A percentile compares a stretch with the other conserved stretches of the same genome.
Conservation (phyloP, 2,888 invertebrate genomes). For the Mechanitis messenoides region DNA sequence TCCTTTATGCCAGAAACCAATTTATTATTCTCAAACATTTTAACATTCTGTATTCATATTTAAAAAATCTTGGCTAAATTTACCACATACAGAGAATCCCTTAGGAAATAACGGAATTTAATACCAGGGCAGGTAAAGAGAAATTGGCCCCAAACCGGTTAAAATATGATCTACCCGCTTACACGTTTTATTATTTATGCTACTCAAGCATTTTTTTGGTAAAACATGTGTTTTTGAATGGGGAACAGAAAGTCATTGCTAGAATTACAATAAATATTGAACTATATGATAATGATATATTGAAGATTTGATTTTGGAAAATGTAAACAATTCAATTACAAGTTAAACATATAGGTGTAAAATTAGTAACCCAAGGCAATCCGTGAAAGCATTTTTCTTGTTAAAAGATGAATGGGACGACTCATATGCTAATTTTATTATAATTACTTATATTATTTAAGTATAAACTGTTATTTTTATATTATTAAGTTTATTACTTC, state of each 20-base stretch:
- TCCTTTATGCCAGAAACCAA: background rate
- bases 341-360: too few relatives aligned
- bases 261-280: too few relatives aligned
- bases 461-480: too few relatives aligned
- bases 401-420: too few relatives aligned
- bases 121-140: slow-evolving; percentile 28
- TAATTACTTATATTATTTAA: too few relatives aligned
- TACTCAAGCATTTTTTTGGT: background rate
- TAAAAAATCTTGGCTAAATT: slow-evolving; percentile 7
- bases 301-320: too few relatives aligned
- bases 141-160: slow-evolving; percentile 23
- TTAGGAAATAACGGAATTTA: slow-evolving; percentile 53
- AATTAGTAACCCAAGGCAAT: too few relatives aligned
- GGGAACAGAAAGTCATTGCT: background rate
- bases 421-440: too few relatives aligned
- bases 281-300: too few relatives aligned
- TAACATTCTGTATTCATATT: slow-evolving; percentile 10
- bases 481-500: too few relatives aligned
- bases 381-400: too few relatives aligned
- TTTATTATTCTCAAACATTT: background rate
- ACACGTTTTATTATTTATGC: slow-evolving; percentile 8
- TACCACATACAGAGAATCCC: slow-evolving; percentile 38
- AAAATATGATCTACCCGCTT: slow-evolving; percentile 20
- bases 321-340: too few relatives aligned
- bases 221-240: background rate